These are phyloP conservation scores for Xenopus petersii DNA, from an alignment of 2,797 vertebrate genomes.

Conservation along the genomic window DNA sequence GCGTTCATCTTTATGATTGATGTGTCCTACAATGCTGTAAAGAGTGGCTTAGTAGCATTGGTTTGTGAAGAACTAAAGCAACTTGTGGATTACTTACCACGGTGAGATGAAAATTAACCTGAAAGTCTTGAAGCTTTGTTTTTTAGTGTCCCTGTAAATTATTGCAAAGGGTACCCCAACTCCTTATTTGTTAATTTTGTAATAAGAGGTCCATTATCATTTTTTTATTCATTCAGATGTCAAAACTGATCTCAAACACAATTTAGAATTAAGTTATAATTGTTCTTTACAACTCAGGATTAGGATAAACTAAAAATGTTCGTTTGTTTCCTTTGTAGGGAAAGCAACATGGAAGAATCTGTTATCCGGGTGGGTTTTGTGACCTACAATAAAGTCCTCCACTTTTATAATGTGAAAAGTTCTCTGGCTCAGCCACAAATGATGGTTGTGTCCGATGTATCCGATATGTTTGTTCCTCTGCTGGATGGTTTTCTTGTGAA, in stretches of 20 bases:
- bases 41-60: conserved; percentile 89
- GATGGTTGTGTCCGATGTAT: conserved; percentile 96
- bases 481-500: conserved; percentile 96
- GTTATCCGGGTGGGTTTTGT: conserved; percentile 91
- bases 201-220: too few species aligned
- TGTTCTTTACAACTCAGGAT: too few species aligned
- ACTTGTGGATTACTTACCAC: conserved; percentile 88
- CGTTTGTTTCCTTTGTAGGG: conserved; percentile 65
- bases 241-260: too few species aligned
- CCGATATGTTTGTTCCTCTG: conserved; percentile 96
- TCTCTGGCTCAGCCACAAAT: conserved; percentile 96
- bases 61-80: conserved; percentile 94
- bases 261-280: too few species aligned
- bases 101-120: conserved; percentile 61
- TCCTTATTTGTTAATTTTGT: too few species aligned
- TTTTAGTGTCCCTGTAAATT: too few species aligned
- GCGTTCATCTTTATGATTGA: conserved; percentile 97
- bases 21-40: conserved; percentile 95
- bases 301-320: neutral
- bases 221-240: too few species aligned
- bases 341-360: conserved; percentile 84
- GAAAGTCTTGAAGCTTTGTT: too few species aligned
- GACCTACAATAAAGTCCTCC: conserved; percentile 97
- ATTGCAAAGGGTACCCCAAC: too few species aligned
- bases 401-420: conserved; percentile 97